Percentiles rank a stretch among this genome's conserved stretches.
Evolutionary conservation across 23 tunicate species (phyloP).

Genomic region (Ascidia mentula): DNA sequence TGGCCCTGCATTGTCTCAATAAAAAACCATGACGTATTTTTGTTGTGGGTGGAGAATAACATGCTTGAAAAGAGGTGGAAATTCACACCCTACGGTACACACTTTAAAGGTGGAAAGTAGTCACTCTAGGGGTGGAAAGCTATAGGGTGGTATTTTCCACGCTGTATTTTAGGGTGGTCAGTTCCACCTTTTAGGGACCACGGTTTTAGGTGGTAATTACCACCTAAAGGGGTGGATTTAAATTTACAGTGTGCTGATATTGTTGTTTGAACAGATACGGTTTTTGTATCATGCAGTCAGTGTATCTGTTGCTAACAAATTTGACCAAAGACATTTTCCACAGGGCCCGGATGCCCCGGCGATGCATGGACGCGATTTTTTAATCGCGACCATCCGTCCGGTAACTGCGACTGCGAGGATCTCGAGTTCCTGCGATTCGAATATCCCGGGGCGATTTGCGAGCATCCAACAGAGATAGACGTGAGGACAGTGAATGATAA

Average conservation of each 20-base stretch:
- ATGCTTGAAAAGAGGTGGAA: neutral
- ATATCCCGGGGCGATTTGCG: no score
- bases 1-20: neutral
- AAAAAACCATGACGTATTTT: neutral
- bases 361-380: no score
- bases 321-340: no score
- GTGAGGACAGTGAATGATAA: no score
- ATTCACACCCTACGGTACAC: neutral
- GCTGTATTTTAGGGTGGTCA: conserved; percentile 11
- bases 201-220: conserved; percentile 12
- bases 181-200: conserved; percentile 8
- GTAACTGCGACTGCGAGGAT: no score
- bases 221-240: conserved; percentile 5
- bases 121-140: conserved; percentile 4
- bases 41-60: neutral
- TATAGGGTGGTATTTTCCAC: conserved; percentile 3
- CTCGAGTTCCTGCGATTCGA: no score
- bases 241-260: conserved; percentile 6
- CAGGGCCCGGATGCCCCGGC: no score
- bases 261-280: no score
- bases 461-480: no score
- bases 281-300: no score
- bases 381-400: no score
- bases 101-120: neutral
- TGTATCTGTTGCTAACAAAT: no score